Evolutionary conservation across 2,797 vertebrate genomes (phyloP).

Genomic region (Buphagus erythrorhynchus): DNA sequence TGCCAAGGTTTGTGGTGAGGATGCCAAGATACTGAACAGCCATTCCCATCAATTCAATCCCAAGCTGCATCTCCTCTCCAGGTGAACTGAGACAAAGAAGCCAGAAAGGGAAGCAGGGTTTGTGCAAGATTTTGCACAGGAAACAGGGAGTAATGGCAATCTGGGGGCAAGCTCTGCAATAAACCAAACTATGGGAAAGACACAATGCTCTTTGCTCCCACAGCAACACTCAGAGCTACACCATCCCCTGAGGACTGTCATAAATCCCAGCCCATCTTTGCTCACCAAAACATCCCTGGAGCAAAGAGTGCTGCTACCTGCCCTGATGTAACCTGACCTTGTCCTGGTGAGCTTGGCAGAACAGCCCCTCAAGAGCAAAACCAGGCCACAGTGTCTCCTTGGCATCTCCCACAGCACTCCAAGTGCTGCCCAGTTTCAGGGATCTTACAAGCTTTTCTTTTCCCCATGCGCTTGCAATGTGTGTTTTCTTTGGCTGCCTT

Average conservation of each 20-base stretch:
- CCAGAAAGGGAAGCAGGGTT: neutral
- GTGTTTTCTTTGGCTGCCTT: conserved; percentile 68
- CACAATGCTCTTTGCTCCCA: neutral
- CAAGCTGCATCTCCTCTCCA: neutral
- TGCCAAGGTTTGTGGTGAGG: neutral
- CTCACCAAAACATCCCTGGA: neutral
- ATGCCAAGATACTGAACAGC: neutral
- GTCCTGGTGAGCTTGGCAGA: neutral
- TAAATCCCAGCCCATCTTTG: neutral
- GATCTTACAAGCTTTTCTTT: conserved; percentile 59
- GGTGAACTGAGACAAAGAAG: neutral
- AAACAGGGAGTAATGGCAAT: neutral
- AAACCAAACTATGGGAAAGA: neutral
- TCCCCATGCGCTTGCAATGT: neutral
- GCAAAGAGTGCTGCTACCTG: neutral
- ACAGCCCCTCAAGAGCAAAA: neutral
- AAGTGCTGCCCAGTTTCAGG: neutral
- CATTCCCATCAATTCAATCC: neutral
- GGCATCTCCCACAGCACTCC: neutral
- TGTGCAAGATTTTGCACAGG: neutral
- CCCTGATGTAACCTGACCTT: neutral
- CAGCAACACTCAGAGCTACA: neutral
- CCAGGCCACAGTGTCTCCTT: neutral
- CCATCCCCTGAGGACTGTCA: neutral
- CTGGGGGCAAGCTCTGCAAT: neutral